Evolutionary conservation across 1,140 invertebrate genomes (phyloP), one percentile per base, ranked within the genome.

Genomic region (Drosophila ogumai): DNA sequence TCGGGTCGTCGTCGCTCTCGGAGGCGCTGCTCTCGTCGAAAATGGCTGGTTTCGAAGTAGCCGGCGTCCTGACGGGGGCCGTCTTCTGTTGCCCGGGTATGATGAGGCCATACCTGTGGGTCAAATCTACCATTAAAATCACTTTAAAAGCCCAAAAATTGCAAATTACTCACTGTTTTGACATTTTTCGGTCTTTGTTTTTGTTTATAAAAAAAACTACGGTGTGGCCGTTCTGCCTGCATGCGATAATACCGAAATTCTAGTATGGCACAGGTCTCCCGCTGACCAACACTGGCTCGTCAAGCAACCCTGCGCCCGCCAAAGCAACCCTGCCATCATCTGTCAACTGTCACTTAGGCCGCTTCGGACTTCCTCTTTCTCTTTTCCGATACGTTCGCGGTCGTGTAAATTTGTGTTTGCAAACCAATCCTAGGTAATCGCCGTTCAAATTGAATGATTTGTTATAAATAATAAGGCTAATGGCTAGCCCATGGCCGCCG

Each of bases 21-120:
- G 66, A 67, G 6, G 92, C 93, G 50, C 93, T 93, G 68, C 86
- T 92, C 46, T 93, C 93, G 43, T 93, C 90, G 58, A 94, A 94
- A 25, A 94, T 92, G 6, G 93, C 91, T 6, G 93, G 93, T 55
- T 74, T 76, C 0, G 55, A 25, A 7, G 55, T 34, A 6, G 52
- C 38, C 15, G 57, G 15, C 3, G 69, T 41, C 31, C n/a, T 63
- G 12, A n/a, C 43, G 12, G 68, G 34, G 1, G 32, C 41, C 61
- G 85, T 82, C 67, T 91, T 91, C 32, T 91, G 76, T 31, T 92
- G 79, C 3, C 91, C 91, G 0, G 91, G 84, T 34, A 92, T 41
- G 9, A 92, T 91, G 2, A 92, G 64, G 13, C 91, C 91, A 87
- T 92, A 92, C 60, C 91, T 92, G 19, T 10, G n/a, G 13, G 31